Base-by-base conservation (phyloP, 2,113 vertebrate species). In the Microcebus ravelobensis region DNA sequence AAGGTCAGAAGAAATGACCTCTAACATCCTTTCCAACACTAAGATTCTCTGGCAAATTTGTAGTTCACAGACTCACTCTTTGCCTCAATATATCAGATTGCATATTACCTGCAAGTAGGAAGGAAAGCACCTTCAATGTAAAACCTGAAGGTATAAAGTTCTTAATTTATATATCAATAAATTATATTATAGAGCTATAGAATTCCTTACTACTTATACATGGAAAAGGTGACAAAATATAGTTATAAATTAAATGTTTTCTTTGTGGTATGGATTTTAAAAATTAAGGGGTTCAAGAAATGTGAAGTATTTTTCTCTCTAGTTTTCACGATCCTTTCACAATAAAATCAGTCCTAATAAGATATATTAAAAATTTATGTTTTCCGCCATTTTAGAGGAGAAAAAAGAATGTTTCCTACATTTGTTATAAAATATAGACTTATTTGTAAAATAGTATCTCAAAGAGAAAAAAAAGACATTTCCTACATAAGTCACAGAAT, bases 251-350 rank as follows among this genome's bases (percentile, higher is more conserved):
- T 52, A 87, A 52, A 15, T 50, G 68, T 34, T 90, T 83, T 83
- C 48, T 77, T 82, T 71, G 36, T 25, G n/a, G 15, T 82, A 81
- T 55, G 31, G 25, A 67, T 94, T 88, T 92, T 77, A 73, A 87
- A 90, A 92, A 25, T 65, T 10, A 92, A 50, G 21, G 15, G 31
- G 11, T 48, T 95, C 52, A 87, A 67, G 31, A 94, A 96, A 81
- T 29, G 89, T 8, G 34, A 77, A 87, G 25, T 13, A 88, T 42
- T 95, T 93, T 91, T 85, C 50, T 91, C 61, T 95, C 48, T 70
- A 68, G 25, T 79, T 74, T 92, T 92, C 45, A 45, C 45, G 45
- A 45, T 45, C 68, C 74, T 94, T 92, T 92, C 52, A 67, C 12
- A 74, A 70, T 90, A 93, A 52, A 94, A 71, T 42, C 34, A 76